phyloP scores from a whole-genome alignment of 2,888 invertebrate genomes.

The Acanthosepion lycidas region DNA sequence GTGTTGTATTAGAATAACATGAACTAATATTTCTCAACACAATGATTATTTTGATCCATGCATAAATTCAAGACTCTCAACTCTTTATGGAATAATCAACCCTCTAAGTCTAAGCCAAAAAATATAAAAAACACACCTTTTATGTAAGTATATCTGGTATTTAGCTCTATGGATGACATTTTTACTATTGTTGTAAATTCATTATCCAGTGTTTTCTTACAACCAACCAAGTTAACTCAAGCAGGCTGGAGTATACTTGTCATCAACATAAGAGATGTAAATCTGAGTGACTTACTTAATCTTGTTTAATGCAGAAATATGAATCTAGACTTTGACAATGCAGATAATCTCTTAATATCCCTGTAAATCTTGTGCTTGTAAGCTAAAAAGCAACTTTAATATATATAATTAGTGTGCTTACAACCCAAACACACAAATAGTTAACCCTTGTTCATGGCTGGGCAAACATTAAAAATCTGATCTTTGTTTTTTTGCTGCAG shows the following conservation, averaged over 20 bases:
- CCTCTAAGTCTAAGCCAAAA: not conserved
- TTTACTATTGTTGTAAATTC: not conserved
- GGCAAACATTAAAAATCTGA: no score
- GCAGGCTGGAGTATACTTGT: not conserved
- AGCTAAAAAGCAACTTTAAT: not conserved
- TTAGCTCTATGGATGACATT: not conserved
- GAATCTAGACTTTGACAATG: not conserved
- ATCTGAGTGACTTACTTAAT: not conserved
- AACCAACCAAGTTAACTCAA: not conserved
- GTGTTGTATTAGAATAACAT: not conserved
- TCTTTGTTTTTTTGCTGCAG: no score
- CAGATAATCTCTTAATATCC: slow-evolving; percentile 18
- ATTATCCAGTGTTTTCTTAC: not conserved
- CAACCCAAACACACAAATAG: not conserved
- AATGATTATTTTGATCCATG: not conserved
- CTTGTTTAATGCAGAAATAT: slow-evolving; percentile 16
- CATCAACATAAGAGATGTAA: not conserved
- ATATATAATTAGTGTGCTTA: not conserved
- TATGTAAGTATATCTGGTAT: not conserved
- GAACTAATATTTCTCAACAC: not conserved
- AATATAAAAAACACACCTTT: not conserved
- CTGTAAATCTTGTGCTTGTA: not conserved
- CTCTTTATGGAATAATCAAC: not conserved
- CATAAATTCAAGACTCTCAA: not conserved
- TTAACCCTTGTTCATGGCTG: not conserved